phyloP scores from a whole-genome alignment of 2,888 invertebrate genomes.

The Litoditis marina region DNA sequence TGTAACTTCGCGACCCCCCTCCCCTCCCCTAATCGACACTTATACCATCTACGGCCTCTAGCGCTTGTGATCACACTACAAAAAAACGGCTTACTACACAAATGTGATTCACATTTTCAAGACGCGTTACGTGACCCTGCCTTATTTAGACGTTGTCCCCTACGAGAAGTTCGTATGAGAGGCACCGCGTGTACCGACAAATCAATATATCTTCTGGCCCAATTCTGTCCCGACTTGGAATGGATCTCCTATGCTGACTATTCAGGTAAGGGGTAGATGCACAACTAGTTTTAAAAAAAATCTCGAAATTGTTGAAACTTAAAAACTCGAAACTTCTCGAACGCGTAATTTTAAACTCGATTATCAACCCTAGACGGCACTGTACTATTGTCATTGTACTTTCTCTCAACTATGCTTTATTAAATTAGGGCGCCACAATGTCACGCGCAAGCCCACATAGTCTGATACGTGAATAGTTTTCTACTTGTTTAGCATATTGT shows the following conservation, averaged over 20 bases:
- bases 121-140: slow-evolving; percentile 1
- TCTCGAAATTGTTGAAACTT: too few relatives aligned
- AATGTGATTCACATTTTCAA: neutral
- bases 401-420: too few relatives aligned
- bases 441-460: too few relatives aligned
- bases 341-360: neutral
- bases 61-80: neutral
- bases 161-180: slow-evolving; percentile 58
- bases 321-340: neutral
- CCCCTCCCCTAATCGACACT: too few relatives aligned
- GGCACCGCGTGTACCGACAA: slow-evolving; percentile 60
- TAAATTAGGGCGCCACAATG: too few relatives aligned
- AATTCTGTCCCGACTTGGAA: slow-evolving; percentile 59
- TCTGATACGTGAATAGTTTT: too few relatives aligned
- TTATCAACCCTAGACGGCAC: too few relatives aligned
- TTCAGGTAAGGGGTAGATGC: slow-evolving; percentile 17
- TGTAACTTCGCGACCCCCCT: too few relatives aligned
- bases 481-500: too few relatives aligned
- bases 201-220: slow-evolving; percentile 55
- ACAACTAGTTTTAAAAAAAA: slow-evolving; percentile 1
- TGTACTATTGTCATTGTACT: too few relatives aligned
- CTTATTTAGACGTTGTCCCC: slow-evolving; percentile 44
- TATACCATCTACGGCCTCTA: too few relatives aligned
- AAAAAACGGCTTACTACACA: neutral
- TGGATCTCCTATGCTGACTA: slow-evolving; percentile 60